Conservation (phyloP, 2,113 vertebrate genomes). For the Melanerpes formicivorus region DNA sequence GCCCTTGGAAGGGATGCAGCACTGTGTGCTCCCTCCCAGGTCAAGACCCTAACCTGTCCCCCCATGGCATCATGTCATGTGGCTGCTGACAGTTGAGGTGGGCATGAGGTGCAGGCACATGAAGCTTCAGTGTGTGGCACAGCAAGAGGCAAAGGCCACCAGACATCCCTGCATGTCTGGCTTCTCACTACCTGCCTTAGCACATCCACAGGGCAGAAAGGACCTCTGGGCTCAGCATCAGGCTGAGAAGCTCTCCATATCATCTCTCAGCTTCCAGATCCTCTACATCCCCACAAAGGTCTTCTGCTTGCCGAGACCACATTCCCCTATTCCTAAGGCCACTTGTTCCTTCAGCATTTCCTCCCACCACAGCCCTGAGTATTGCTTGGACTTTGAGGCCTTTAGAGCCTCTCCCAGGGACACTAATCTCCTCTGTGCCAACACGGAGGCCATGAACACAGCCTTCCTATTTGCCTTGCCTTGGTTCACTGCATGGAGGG, state of each 20-base stretch:
- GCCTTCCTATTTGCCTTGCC: neutral
- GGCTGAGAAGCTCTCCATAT: rapidly evolving
- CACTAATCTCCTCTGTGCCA: neutral
- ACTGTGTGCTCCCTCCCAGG: neutral
- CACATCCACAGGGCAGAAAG: neutral
- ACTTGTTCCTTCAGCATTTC: rapidly evolving
- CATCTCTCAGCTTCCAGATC: neutral
- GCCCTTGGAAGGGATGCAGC: neutral
- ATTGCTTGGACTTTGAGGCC: rapidly evolving
- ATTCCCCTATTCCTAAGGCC: rapidly evolving
- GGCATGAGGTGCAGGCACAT: neutral
- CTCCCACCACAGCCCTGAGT: neutral
- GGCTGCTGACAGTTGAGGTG: neutral
- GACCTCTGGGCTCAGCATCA: neutral
- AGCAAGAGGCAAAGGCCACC: neutral
- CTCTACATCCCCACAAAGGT: rapidly evolving
- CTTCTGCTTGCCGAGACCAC: neutral
- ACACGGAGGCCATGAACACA: neutral
- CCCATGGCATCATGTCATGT: neutral
- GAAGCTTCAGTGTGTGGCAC: rapidly evolving
- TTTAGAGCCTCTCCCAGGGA: neutral
- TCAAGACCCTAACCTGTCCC: neutral
- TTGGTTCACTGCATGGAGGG: neutral
- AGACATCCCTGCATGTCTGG: neutral
- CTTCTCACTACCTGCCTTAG: neutral